A percentile compares a stretch with the other conserved stretches of the same genome.
Conservation (phyloP, 2,113 vertebrate species). For the Chaetodon auriga region DNA sequence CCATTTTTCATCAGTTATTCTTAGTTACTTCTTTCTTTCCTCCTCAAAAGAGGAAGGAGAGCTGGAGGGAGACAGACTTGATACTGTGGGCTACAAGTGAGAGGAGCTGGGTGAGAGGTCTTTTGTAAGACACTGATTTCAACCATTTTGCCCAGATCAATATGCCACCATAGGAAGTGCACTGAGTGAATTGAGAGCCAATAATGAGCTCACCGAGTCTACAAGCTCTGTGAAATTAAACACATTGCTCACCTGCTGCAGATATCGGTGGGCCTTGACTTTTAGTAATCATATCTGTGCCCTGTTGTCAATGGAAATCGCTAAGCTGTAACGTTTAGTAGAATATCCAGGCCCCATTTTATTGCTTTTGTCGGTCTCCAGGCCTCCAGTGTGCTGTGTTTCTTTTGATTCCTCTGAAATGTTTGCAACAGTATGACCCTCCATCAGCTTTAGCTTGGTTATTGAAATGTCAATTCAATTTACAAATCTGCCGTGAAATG, state of each 20-base stretch:
- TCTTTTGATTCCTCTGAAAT: conserved; percentile 43
- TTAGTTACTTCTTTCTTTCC: conserved; percentile 45
- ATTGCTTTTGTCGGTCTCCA: conserved; percentile 42
- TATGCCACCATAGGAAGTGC: conserved; percentile 68
- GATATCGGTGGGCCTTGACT: conserved; percentile 55
- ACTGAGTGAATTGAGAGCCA: conserved; percentile 73
- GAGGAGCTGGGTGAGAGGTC: conserved; percentile 55
- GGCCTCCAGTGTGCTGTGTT: conserved; percentile 17
- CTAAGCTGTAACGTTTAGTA: conserved; percentile 47
- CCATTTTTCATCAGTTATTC: conserved; percentile 68
- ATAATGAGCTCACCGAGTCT: conserved; percentile 75
- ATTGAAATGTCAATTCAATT: conserved; percentile 55
- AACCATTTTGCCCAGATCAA: conserved; percentile 74
- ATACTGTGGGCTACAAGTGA: conserved; percentile 38
- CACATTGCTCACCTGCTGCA: conserved; percentile 79
- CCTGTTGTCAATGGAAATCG: conserved; percentile 51
- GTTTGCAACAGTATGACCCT: conserved; percentile 11
- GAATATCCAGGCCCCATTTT: conserved; percentile 42
- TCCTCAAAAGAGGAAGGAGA: conserved; percentile 32
- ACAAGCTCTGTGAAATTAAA: conserved; percentile 78
- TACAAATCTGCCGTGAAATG: conserved; percentile 18
- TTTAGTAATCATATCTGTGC: conserved; percentile 65
- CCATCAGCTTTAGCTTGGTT: conserved; percentile 3
- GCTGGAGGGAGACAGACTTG: conserved; percentile 6
- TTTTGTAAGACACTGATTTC: conserved; percentile 71